Evolutionary conservation across 2,888 invertebrate genomes (phyloP), one percentile per base, ranked within the genome.

Genomic region (Drosophila longiperda): DNA sequence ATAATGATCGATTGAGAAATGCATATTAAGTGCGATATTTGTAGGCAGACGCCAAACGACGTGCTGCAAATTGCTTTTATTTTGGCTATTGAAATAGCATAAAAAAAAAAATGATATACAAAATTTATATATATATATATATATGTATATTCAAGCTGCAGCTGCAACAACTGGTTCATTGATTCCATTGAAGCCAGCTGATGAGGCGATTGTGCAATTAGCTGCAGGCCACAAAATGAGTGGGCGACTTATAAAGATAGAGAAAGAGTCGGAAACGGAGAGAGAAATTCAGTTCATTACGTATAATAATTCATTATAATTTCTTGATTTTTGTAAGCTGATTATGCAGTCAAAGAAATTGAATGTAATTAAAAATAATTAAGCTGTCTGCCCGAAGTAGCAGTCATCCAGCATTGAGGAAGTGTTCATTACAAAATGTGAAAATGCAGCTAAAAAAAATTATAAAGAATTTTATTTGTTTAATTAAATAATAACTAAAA

Each of bases 351-450:
- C 34, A 34, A 52, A 57, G 54, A 65, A 75, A 76, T 76, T 73
- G 77, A 17, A 7, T 54, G 40, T 45, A 77, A 77, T 78, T 78
- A 61, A 78, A 64, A 36, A 52, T 69, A 78, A 73, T 76, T 73
- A 73, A 65, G 55, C 48, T 50, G 73, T 53, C 75, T 61, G 64
- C 58, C 60, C 64, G 50, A 17, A 60, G 45, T 11, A 55, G 55
- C 33, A 67, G 48, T 73, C 36, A 49, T 17, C 3, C 23, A 26
- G 50, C 38, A n/a, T 32, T 53, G 42, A 66, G 60, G 49, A 78
- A 78, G 34, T 34, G 17, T 17, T 33, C 17, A 29, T 26, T 40
- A 17, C 7, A 26, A 12, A 23, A 36, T 26, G 29, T 26, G 34
- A 12, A 12, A 23, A 17, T 20, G 15, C 15, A 45, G 1, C 17